Evolutionary conservation across 1,140 invertebrate species (phyloP).

Genomic region (Conus betulinus): DNA sequence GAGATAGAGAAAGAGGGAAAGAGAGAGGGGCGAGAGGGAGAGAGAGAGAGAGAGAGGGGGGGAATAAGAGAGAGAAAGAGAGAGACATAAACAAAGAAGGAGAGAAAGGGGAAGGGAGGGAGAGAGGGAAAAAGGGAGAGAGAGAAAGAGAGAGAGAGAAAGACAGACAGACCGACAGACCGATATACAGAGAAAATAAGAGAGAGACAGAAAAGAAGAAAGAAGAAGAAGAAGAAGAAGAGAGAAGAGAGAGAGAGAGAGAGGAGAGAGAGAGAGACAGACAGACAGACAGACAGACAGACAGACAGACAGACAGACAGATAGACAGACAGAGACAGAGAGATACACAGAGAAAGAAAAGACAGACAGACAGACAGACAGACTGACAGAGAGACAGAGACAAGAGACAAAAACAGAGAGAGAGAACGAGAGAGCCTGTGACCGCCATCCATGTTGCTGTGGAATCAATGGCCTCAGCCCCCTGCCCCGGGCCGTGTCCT

Average conservation of each 20-base stretch:
- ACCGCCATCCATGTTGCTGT: neutral
- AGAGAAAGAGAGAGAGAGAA: neutral
- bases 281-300: no score
- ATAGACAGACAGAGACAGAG: no score
- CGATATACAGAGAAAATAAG: neutral
- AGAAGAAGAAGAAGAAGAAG: neutral
- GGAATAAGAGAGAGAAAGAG: no score
- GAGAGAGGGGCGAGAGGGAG: neutral
- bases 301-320: neutral
- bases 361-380: no score
- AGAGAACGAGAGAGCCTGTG: neutral
- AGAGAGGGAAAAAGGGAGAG: neutral
- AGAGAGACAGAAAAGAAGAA: neutral
- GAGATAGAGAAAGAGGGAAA: neutral
- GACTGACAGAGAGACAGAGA: no score
- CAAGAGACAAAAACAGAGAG: no score
- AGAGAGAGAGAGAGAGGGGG: neutral
- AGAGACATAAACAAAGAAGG: neutral
- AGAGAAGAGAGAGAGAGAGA: neutral
- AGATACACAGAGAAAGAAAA: no score
- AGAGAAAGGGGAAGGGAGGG: neutral
- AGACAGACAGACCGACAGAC: neutral
- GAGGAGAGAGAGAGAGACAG: neutral
- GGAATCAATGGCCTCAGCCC: neutral
- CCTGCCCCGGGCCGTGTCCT: no score